Base-by-base conservation (phyloP, 2,797 vertebrate species). In the Hipposideros larvatus region DNA sequence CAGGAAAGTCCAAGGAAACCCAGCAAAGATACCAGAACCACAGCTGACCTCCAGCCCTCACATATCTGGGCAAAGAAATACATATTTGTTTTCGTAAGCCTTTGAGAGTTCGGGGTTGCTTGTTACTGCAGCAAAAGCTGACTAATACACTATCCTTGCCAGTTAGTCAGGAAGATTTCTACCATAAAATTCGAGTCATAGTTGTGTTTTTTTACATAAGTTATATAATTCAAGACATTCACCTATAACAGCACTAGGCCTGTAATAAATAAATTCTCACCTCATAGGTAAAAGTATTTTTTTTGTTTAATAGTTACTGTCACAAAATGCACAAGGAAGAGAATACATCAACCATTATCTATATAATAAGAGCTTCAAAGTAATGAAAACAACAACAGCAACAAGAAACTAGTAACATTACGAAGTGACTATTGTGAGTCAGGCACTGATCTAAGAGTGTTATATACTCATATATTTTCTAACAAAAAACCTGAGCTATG, bases 271-370 rank as follows among this genome's bases (percentile, higher is more conserved):
- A 73, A 82, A 95, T 59, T 77, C 53, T 95, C 63, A 59, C 11
- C 43, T 37, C 65, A 43, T 21, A 14, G 19, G 61, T 71, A 82
- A 82, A 87, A 89, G 1, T 66, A 41, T 1, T 51, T 51, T 14
- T 15, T 51, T 71, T 61, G 43, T 11, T 14, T 41, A 68, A 94
- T 71, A 82, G 22, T 11, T 86, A 75, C 59, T 66, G 10, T 41
- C 78, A 82, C 7, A 86, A 77, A 87, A 82, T 55, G 26, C 78
- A 74, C 55, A 88, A 92, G 21, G 15, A 37, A 90, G 31, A 94
- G 24, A 75, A 21, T 53, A 31, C 15, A 66, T 43, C 46, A 73
- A 68, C 61, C 46, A 26, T 46, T 51, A 65, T 16, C 53, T 51
- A 3, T 43, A 3, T 15, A 82, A 8, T 7, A 71, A 61, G 66